Evolutionary conservation across 2,797 vertebrate genomes (phyloP).

Genomic region (Parauchenoglanis punctatus): DNA sequence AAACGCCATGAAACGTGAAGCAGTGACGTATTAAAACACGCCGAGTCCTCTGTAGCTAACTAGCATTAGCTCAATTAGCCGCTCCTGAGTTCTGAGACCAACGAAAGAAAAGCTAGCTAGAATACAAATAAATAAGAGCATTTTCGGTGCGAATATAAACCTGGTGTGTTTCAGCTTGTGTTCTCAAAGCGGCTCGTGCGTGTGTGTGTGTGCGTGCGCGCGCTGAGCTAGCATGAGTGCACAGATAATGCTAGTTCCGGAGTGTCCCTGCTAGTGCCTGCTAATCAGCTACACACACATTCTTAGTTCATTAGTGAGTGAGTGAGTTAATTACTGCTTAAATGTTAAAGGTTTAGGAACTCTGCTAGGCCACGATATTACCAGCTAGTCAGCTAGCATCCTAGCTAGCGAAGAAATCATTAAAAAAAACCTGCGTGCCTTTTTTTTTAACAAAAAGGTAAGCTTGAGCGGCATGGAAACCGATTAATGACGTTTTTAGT

Average conservation of each 20-base stretch:
- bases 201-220: no score
- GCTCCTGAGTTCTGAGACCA: neutral
- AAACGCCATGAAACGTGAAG: neutral
- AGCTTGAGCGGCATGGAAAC: no score
- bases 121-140: neutral
- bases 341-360: no score
- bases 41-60: neutral
- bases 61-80: neutral
- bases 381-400: neutral
- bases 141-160: neutral
- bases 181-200: no score
- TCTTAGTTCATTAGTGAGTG: no score
- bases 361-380: neutral
- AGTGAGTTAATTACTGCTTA: neutral
- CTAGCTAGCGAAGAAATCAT: neutral
- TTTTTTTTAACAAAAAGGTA: neutral
- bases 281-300: neutral
- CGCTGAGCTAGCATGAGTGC: neutral
- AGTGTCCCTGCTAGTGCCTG: neutral
- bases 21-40: slow-evolving; percentile 1
- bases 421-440: neutral
- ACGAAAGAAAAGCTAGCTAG: no score
- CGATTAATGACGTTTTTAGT: neutral
- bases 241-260: neutral
- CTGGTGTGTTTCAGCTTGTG: neutral